phyloP scores from a whole-genome alignment of 2,888 invertebrate genomes.

The Hecatera dysodea region DNA sequence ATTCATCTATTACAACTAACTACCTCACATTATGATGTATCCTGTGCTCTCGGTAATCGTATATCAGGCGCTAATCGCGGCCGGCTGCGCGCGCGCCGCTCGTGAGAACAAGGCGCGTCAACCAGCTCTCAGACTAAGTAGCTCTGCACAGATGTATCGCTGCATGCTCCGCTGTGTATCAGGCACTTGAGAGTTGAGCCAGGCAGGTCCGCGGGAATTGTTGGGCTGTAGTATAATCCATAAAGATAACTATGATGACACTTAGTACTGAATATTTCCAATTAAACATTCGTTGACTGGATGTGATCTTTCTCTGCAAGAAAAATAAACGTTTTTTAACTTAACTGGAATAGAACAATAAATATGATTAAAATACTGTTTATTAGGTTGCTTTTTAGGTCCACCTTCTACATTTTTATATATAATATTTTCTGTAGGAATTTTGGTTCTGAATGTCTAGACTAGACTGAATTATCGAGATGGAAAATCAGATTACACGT shows the following conservation, averaged over 20 bases:
- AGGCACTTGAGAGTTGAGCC: constrained; percentile 3
- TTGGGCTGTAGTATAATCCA: not conserved
- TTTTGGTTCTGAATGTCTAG: not conserved
- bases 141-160: constrained; percentile 39
- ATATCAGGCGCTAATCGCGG: constrained; percentile 22
- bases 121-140: constrained; percentile 36
- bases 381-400: not conserved
- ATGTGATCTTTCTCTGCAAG: no score
- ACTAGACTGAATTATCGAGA: not conserved
- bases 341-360: no score
- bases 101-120: constrained; percentile 51
- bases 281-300: no score
- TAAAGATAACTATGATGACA: not conserved
- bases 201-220: not conserved
- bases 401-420: no score
- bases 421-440: not conserved
- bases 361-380: not conserved
- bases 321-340: no score
- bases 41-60: not conserved
- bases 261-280: no score
- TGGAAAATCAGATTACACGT: not conserved
- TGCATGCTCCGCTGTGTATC: constrained; percentile 5
- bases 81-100: constrained; percentile 38
- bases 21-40: not conserved
- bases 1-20: not conserved